Conservation (phyloP, 2,797 vertebrate species). For the Chiloscyllium punctatum region DNA sequence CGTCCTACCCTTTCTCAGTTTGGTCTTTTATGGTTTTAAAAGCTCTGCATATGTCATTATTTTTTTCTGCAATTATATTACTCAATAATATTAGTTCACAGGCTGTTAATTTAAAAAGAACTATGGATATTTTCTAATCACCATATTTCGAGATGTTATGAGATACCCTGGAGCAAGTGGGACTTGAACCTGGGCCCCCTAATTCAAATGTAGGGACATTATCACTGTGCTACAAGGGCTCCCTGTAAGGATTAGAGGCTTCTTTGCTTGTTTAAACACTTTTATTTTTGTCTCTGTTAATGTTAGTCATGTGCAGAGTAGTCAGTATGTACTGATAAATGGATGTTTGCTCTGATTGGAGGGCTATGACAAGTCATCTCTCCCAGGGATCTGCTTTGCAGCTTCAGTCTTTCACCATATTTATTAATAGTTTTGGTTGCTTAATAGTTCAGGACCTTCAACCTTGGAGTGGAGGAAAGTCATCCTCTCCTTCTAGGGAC, state of each 20-base stretch:
- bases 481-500: no score
- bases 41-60: not conserved
- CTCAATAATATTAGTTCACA: not conserved
- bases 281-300: not conserved
- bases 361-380: not conserved
- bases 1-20: not conserved
- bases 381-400: not conserved
- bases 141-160: no score
- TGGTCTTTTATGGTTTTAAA: not conserved
- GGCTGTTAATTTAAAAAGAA: not conserved
- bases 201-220: no score
- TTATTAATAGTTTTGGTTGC: not conserved
- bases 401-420: not conserved
- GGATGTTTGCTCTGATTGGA: not conserved
- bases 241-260: not conserved
- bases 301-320: not conserved
- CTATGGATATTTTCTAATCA: no score
- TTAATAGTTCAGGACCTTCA: no score
- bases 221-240: no score
- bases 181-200: no score
- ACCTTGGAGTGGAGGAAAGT: no score
- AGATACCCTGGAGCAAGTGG: no score
- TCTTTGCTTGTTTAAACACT: not conserved
- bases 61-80: not conserved
- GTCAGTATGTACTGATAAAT: not conserved